phyloP scores from a whole-genome alignment of 2,888 invertebrate genomes.

The Microctonus hyperodae region DNA sequence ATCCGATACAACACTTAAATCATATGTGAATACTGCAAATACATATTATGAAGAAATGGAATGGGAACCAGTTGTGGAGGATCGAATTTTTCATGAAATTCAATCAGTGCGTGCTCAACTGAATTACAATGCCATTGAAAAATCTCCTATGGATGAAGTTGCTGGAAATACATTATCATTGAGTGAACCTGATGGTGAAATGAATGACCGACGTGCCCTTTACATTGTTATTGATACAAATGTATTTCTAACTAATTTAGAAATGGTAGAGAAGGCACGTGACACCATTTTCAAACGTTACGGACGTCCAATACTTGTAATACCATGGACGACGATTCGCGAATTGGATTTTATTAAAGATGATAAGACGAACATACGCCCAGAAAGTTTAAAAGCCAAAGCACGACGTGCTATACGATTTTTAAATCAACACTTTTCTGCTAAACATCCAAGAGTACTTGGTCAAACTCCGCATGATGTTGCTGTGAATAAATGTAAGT shows the following conservation, averaged over 20 bases:
- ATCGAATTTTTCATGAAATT: conserved; percentile 55
- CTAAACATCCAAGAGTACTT: conserved; percentile 55
- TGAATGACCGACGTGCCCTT: conserved; percentile 34
- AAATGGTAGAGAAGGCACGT: conserved; percentile 49
- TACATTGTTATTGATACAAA: conserved; percentile 62
- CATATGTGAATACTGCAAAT: conserved; percentile 21
- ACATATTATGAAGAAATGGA: conserved; percentile 58
- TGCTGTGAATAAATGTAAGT: conserved; percentile 48
- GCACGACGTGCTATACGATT: conserved; percentile 56
- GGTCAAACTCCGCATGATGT: conserved; percentile 57
- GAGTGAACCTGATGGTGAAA: background rate
- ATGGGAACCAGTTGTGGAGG: conserved; percentile 60
- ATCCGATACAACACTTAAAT: background rate
- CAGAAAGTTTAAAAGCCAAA: conserved; percentile 44
- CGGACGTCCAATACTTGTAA: conserved; percentile 52
- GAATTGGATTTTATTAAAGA: conserved; percentile 61
- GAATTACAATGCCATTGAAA: conserved; percentile 25
- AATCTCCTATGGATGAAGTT: conserved; percentile 27
- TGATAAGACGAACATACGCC: conserved; percentile 45
- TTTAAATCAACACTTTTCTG: conserved; percentile 52
- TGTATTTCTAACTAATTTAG: conserved; percentile 58
- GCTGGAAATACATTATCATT: conserved; percentile 15
- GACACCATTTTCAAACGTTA: conserved; percentile 48
- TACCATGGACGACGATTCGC: conserved; percentile 60
- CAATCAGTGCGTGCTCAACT: conserved; percentile 53